These are phyloP conservation scores for Liodrosophila aerea DNA, from an alignment of 2,888 invertebrate genomes.

Conservation along the genomic window DNA sequence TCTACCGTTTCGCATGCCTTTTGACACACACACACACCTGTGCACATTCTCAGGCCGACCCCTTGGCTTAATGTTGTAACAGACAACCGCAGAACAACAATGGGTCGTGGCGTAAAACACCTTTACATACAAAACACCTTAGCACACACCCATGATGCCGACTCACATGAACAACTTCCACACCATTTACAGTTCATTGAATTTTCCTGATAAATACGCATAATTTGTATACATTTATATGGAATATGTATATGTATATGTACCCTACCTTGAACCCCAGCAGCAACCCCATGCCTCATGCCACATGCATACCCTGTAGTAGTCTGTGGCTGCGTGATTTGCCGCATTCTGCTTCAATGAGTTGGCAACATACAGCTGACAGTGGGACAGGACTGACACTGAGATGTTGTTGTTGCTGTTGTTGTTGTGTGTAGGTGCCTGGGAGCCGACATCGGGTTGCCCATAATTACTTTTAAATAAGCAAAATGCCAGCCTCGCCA, in stretches of 20 bases:
- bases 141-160: constrained; percentile 22
- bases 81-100: constrained; percentile 64
- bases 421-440: constrained; percentile 35
- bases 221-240: constrained; percentile 73
- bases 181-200: constrained; percentile 75
- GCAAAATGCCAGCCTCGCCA: constrained; percentile 52
- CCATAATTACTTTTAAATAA: constrained; percentile 75
- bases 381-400: constrained; percentile 34
- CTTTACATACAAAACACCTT: constrained; percentile 36
- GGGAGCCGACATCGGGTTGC: constrained; percentile 38
- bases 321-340: constrained; percentile 64
- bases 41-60: constrained; percentile 66
- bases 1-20: constrained; percentile 50
- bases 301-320: constrained; percentile 12
- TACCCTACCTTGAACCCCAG: neutral
- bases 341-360: constrained; percentile 73
- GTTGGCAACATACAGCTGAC: constrained; percentile 57
- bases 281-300: neutral
- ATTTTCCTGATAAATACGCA: constrained; percentile 75
- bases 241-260: constrained; percentile 31
- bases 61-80: constrained; percentile 68
- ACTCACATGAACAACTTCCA: constrained; percentile 67
- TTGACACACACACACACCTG: constrained; percentile 71
- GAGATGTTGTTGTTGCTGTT: constrained; percentile 30
- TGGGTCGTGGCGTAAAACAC: constrained; percentile 59